phyloP scores from a whole-genome alignment of 2,113 vertebrate species.

The Eulemur macaco region DNA sequence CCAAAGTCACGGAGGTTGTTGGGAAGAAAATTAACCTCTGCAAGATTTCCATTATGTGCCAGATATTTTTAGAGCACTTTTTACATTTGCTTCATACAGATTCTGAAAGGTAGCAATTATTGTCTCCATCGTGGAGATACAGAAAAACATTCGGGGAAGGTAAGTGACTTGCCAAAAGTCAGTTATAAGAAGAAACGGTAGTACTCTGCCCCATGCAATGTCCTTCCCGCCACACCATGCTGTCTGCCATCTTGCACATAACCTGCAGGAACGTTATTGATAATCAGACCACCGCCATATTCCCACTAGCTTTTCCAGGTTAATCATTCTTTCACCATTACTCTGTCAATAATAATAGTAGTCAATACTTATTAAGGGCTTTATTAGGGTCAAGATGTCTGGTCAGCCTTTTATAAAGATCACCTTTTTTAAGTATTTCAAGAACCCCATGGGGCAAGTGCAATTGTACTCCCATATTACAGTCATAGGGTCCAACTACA shows the following conservation, averaged over 20 bases:
- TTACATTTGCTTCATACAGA: neutral
- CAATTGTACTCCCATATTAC: neutral
- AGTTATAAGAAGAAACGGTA: neutral
- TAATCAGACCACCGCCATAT: neutral
- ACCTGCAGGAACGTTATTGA: neutral
- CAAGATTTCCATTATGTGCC: neutral
- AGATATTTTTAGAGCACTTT: constrained; percentile 2
- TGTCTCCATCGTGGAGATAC: neutral
- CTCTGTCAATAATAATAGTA: neutral
- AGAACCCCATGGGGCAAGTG: neutral
- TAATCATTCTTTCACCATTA: neutral
- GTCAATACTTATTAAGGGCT: neutral
- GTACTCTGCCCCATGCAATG: neutral
- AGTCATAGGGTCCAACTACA: neutral
- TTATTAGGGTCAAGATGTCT: neutral
- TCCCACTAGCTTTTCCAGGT: neutral
- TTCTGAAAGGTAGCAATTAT: constrained; percentile 49
- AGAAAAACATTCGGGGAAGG: constrained; percentile 6
- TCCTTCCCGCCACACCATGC: neutral
- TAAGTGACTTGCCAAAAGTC: constrained; percentile 7
- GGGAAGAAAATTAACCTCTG: constrained; percentile 6
- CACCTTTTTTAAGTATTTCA: neutral
- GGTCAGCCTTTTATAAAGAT: neutral
- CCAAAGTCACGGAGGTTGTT: neutral
- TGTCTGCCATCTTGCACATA: neutral